A percentile compares a stretch with the other conserved stretches of the same genome.
Conservation (phyloP, 2,888 invertebrate species). For the Spialia ferax region DNA sequence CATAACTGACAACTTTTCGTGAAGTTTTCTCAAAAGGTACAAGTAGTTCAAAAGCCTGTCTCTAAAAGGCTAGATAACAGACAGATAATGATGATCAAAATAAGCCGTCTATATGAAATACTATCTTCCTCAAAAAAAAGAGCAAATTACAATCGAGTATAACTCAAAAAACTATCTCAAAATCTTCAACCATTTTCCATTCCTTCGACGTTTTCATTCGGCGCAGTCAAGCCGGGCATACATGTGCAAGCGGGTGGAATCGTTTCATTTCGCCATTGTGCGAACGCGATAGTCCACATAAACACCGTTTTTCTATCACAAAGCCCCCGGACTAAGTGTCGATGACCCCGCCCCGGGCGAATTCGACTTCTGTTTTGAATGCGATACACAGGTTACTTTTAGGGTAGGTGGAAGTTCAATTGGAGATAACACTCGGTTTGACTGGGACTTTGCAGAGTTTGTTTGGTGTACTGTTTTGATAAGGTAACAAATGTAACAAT, state of each 20-base stretch:
- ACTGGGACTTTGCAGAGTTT: no score
- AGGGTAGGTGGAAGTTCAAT: not conserved
- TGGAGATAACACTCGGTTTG: not conserved
- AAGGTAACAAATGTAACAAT: no score
- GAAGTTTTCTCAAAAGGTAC: no score
- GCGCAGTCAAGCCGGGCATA: not conserved
- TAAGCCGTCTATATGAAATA: not conserved
- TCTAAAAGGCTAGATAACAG: no score
- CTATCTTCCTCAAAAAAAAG: not conserved
- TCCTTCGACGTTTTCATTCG: constrained; percentile 2
- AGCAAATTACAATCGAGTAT: not conserved
- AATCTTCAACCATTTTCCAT: constrained; percentile 3
- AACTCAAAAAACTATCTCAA: not conserved
- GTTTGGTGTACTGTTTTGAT: no score
- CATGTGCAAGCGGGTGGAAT: constrained; percentile 8
- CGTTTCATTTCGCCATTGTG: constrained; percentile 33
- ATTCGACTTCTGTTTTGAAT: constrained; percentile 4
- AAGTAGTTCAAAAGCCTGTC: no score
- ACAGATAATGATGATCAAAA: not conserved
- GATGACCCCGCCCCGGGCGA: constrained; percentile 21
- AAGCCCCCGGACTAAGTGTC: constrained; percentile 23
- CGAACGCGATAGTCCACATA: constrained; percentile 28
- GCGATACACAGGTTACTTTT: constrained; percentile 3
- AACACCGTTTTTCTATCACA: constrained; percentile 33
- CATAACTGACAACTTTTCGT: no score